phyloP scores from a whole-genome alignment of 1,140 invertebrate genomes.

The Drosophila pallidifrons region DNA sequence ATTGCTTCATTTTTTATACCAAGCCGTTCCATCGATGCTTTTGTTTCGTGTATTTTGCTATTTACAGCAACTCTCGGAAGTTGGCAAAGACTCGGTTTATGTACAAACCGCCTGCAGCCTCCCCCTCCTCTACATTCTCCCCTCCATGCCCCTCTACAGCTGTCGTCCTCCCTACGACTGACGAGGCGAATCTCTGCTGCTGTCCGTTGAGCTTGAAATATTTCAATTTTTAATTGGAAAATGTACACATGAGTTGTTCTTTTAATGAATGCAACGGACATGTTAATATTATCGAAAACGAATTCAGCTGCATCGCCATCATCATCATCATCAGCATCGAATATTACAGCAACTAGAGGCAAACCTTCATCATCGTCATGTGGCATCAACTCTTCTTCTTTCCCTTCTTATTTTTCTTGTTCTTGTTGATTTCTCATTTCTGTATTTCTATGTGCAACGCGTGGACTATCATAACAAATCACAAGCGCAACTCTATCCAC shows the following conservation, averaged over 20 bases:
- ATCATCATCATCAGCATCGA: constrained; percentile 50
- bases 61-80: constrained; percentile 20
- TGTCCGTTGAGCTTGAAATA: constrained; percentile 62
- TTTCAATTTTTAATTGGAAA: constrained; percentile 84
- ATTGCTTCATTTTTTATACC: constrained; percentile 73
- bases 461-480: constrained; percentile 37
- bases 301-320: constrained; percentile 53
- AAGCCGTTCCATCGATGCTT: constrained; percentile 53
- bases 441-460: constrained; percentile 41
- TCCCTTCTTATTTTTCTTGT: not conserved
- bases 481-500: constrained; percentile 3
- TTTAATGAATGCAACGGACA: constrained; percentile 74
- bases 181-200: constrained; percentile 16
- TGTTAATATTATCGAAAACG: constrained; percentile 58
- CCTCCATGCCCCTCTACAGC: not conserved
- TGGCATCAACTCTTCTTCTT: not conserved
- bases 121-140: not conserved
- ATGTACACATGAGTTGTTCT: constrained; percentile 79
- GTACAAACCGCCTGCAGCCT: constrained; percentile 1
- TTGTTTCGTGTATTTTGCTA: constrained; percentile 55
- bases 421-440: constrained; percentile 28
- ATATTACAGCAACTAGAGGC: constrained; percentile 39
- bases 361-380: not conserved
- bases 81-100: constrained; percentile 14
- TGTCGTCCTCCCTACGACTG: not conserved